Base-by-base conservation (phyloP, 2,113 vertebrate species). In the Sturnus vulgaris region DNA sequence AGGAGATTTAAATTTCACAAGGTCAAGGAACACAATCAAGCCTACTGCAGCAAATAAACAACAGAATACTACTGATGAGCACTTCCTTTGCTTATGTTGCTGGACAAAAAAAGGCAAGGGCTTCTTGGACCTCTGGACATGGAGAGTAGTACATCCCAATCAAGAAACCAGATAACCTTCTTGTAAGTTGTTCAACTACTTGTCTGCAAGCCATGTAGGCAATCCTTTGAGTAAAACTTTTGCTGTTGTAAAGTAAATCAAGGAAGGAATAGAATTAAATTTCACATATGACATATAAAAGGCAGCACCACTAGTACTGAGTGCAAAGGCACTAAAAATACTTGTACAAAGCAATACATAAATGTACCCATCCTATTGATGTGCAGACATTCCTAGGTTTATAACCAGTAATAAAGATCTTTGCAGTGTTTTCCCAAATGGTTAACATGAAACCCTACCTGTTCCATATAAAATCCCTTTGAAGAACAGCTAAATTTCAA, bases 401-500 rank as follows among this genome's bases (percentile, higher is more conserved):
- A 93, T 78, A 90, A 63, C 49, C 82, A 86, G 71, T 47, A 90
- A 91, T 63, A 95, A 87, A 95, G 63, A 72, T 63, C 50, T 93
- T 64, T 81, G 82, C n/a, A 57, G 33, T 59, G 37, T 91, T 93
- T 81, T 92, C 77, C 70, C 82, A 86, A 92, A 68, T 57, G 72
- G 25, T 75, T 95, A 81, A 88, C 50, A 72, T 78, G 80, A 94
- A 96, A 91, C 56, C 84, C 46, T 92, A 85, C 63, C 63, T 92
- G 57, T 39, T 86, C 31, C 68, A 82, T 94, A 82, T 72, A 87
- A 93, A 97, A 93, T 68, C n/a, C 50, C 66, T 94, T 75, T 89
- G 86, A 95, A 95, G 93, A 91, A 64, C 21, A 91, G 79, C 91
- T 93, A 37, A 84, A 75, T 53, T 91, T 93, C 73, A 61, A 37